Conservation (phyloP, 2,113 vertebrate genomes). For the Dolichallabes microphthalmus region DNA sequence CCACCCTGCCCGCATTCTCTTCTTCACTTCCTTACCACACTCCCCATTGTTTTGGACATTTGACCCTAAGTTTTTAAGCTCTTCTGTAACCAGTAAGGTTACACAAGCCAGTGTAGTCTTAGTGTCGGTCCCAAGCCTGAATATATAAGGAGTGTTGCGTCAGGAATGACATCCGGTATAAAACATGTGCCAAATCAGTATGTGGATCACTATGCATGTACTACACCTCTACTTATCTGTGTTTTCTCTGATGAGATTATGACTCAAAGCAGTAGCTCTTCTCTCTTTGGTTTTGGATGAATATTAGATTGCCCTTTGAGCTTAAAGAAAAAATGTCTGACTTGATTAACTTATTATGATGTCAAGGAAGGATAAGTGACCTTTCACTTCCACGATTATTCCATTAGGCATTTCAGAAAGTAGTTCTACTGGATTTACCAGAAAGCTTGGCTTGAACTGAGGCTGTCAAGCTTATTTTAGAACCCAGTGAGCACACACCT, state of each 20-base stretch:
- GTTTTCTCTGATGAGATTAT: neutral
- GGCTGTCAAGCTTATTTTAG: conserved; percentile 18
- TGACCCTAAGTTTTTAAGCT: no score
- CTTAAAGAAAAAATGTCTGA: neutral
- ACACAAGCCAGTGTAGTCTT: no score
- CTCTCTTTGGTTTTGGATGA: neutral
- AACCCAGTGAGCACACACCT: neutral
- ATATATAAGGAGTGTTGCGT: no score
- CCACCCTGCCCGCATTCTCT: no score
- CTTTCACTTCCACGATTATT: conserved; percentile 19
- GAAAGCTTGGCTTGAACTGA: neutral
- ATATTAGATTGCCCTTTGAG: conserved; percentile 33
- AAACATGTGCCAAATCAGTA: no score
- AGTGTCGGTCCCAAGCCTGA: no score
- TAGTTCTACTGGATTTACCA: neutral
- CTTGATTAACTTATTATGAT: conserved; percentile 12
- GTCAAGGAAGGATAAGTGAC: conserved; percentile 17
- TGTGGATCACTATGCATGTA: neutral
- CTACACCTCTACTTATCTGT: neutral
- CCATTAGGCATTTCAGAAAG: conserved; percentile 1
- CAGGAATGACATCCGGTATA: no score
- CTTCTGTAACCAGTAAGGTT: no score
- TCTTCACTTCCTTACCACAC: no score
- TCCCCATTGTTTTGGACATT: no score
- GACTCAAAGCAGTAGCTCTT: neutral